Conservation (phyloP, 2,888 invertebrate species). For the Nemotelus nigrinus region DNA sequence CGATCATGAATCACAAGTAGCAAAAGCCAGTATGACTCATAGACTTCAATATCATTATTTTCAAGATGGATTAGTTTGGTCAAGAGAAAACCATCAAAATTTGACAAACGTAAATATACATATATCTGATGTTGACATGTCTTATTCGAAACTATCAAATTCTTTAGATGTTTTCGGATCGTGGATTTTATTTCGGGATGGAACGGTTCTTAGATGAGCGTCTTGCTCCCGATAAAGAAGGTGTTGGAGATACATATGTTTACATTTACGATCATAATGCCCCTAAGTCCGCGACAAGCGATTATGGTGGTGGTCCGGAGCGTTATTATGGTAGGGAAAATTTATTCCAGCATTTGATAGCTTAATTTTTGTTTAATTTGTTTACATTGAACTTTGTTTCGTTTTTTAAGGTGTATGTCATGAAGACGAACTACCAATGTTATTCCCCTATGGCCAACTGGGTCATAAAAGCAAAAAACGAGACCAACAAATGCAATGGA, state of each 20-base stretch:
- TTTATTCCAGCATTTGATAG: neutral
- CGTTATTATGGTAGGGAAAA: slow-evolving; percentile 56
- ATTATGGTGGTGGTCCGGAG: slow-evolving; percentile 9
- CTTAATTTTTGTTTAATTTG: neutral
- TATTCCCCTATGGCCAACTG: slow-evolving; percentile 16
- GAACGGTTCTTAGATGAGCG: neutral
- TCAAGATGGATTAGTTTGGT: slow-evolving; percentile 4
- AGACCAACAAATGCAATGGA: slow-evolving; percentile 15
- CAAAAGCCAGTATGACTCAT: neutral
- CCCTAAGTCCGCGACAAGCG: neutral
- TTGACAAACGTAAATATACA: slow-evolving; percentile 10
- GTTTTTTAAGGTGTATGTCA: slow-evolving; percentile 27
- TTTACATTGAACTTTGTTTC: neutral
- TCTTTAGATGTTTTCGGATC: slow-evolving; percentile 23
- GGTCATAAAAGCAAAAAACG: neutral
- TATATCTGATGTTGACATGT: neutral
- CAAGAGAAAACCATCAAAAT: slow-evolving; percentile 13
- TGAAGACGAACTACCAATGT: slow-evolving; percentile 11
- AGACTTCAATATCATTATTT: slow-evolving; percentile 14
- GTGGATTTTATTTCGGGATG: slow-evolving; percentile 6
- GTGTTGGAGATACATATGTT: slow-evolving; percentile 6
- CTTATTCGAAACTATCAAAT: slow-evolving; percentile 16
- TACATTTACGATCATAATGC: slow-evolving; percentile 25
- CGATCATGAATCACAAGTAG: neutral
- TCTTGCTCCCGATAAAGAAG: neutral